Evolutionary conservation across 1,140 invertebrate genomes (phyloP).

Genomic region (Coenobita brevimanus): DNA sequence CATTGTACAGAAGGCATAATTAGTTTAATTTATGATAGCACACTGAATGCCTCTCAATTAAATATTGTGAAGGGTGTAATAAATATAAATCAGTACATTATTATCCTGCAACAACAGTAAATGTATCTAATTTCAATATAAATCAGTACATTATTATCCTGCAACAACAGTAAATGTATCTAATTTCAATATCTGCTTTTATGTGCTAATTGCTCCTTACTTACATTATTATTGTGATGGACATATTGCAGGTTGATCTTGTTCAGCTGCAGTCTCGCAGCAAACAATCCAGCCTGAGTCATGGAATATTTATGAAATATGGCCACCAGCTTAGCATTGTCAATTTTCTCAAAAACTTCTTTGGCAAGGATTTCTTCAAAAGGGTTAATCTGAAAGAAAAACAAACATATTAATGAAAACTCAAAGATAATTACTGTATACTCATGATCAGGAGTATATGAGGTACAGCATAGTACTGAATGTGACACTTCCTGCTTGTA

Average conservation of each 20-base stretch:
- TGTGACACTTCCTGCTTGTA: no score
- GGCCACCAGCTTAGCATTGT: slow-evolving; percentile 33
- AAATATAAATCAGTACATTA: no score
- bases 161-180: no score
- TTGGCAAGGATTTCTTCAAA: slow-evolving; percentile 42
- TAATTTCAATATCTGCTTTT: no score
- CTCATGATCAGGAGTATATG: background rate
- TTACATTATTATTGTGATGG: slow-evolving; percentile 38
- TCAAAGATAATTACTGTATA: background rate
- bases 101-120: no score
- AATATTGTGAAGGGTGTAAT: no score
- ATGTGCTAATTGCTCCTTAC: background rate
- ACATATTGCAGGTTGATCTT: slow-evolving; percentile 31
- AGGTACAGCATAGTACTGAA: background rate
- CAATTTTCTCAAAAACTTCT: slow-evolving; percentile 33
- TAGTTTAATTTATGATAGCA: no score
- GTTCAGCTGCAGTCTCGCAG: slow-evolving; percentile 12
- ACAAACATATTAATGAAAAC: background rate
- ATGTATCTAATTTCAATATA: no score
- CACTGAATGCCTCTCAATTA: no score
- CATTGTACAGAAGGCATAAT: background rate
- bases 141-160: no score
- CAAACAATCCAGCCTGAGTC: slow-evolving; percentile 5
- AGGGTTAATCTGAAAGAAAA: slow-evolving; percentile 38
- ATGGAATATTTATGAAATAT: slow-evolving; percentile 30